Base-by-base conservation (phyloP, 1,140 invertebrate species). In the Bombus pyrosoma region DNA sequence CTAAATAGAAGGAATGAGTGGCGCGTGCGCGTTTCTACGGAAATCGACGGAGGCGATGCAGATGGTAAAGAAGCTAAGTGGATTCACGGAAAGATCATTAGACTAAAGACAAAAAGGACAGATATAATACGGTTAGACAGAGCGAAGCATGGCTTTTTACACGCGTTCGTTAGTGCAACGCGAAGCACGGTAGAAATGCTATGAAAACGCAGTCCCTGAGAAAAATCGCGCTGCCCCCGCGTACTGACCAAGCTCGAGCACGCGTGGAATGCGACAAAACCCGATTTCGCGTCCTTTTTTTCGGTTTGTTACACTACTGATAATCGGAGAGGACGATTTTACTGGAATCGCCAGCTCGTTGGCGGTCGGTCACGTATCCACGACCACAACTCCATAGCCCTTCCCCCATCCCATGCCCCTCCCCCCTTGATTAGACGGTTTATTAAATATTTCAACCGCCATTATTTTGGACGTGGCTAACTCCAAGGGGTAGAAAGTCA, bases 231-330 rank as follows among this genome's bases (percentile, higher is more conserved):
- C 79, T 57, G 10, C 25, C 77, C 64, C 37, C 28, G 69, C 69
- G 22, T 3, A 12, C 41, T 32, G 64, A 69, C 47, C 75, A 25
- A 57, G 64, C n/a, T 28, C 1, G 3, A 22, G 74, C 73, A 9
- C 73, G 81, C 47, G 9, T 4, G 82, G 82, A 83, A 83, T 83
- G 74, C 64, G 22, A 71, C 82, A 59, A 68, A 83, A 83, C 82
- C 47, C 82, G 82, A 78, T 83, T 83, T 78, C 41, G 47, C 4
- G 34, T 34, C 22, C 43, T 41, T 83, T 69, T 83, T 81, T 81
- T 72, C 75, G 82, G 76, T 25, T 73, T 39, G 69, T 80, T 80
- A 69, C 43, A 80, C 78, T 43, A 69, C 78, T 53, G 43, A 80
- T 72, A 71, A 80, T 85, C 77, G 76, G 34, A 5, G 41, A 80